Conservation (phyloP, 1,140 invertebrate species). For the Drosophila virilis region DNA sequence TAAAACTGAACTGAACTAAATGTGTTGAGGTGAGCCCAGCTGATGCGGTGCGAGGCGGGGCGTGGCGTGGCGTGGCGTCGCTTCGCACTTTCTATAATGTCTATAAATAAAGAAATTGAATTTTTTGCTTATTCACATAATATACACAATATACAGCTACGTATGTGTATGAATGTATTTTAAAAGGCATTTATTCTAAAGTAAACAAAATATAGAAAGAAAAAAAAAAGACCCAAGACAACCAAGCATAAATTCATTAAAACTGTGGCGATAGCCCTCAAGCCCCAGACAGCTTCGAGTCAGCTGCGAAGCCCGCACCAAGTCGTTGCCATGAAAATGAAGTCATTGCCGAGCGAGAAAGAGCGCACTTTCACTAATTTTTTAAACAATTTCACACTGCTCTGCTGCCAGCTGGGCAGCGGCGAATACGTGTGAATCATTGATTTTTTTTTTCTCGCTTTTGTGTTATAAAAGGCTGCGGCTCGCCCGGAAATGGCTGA, state of each 20-base stretch:
- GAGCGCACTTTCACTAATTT: conserved; percentile 47
- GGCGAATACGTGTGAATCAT: conserved; percentile 21
- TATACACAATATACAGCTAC: conserved; percentile 15
- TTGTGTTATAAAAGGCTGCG: conserved; percentile 34
- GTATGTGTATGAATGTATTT: conserved; percentile 3
- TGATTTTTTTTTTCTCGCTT: conserved; percentile 36
- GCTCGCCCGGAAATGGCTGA: conserved; percentile 28
- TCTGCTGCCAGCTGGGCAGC: conserved; percentile 40
- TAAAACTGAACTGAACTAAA: conserved; percentile 13
- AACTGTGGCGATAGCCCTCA: not conserved
- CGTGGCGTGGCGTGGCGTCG: not conserved
- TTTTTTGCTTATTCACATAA: conserved; percentile 36
- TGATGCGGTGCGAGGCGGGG: not conserved
- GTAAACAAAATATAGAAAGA: conserved; percentile 1
- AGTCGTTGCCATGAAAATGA: conserved; percentile 38
- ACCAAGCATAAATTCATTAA: conserved; percentile 12
- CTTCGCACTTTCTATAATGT: conserved; percentile 30
- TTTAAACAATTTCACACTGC: conserved; percentile 29
- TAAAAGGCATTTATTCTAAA: conserved; percentile 11
- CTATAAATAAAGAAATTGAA: conserved; percentile 49
- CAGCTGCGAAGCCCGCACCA: conserved; percentile 15
- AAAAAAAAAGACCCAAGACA: conserved; percentile 6
- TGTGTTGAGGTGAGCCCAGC: not conserved
- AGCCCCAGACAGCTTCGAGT: not conserved
- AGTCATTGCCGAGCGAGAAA: conserved; percentile 39